phyloP scores from a whole-genome alignment of 1,140 invertebrate genomes.

The Heliconius hewitsoni region DNA sequence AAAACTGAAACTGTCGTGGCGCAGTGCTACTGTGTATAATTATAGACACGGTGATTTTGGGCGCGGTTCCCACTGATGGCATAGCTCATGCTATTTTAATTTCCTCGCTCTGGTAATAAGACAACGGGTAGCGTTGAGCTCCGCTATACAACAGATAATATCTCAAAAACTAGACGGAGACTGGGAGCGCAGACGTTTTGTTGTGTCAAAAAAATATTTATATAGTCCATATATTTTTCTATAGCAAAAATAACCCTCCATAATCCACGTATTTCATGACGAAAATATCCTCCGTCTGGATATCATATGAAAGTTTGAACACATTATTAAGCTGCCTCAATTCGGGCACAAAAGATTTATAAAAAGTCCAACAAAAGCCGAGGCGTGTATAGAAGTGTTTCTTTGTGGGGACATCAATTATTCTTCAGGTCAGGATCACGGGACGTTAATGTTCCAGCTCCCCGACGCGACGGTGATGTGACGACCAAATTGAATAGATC shows the following conservation, averaged over 20 bases:
- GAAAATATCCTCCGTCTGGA: neutral
- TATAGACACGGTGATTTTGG: no score
- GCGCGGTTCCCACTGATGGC: no score
- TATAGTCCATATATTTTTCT: neutral
- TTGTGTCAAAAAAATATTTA: neutral
- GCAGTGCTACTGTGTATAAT: no score
- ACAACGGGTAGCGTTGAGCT: no score
- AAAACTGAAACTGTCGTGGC: no score
- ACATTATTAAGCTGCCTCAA: slow-evolving; percentile 18
- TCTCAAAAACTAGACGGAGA: no score
- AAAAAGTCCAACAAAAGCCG: slow-evolving; percentile 30
- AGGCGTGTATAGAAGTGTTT: slow-evolving; percentile 18
- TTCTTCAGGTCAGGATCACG: slow-evolving; percentile 20
- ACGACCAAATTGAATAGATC: slow-evolving; percentile 23
- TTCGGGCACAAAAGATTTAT: slow-evolving; percentile 20
- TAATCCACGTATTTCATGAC: neutral
- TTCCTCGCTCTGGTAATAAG: no score
- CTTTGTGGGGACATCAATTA: slow-evolving; percentile 33
- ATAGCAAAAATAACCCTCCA: neutral
- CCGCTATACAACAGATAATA: no score
- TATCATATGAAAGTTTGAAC: slow-evolving; percentile 10
- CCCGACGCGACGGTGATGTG: slow-evolving; percentile 16
- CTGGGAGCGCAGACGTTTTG: neutral
- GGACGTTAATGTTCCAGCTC: slow-evolving; percentile 25
- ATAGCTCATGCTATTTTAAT: no score